Evolutionary conservation across 2,797 vertebrate genomes (phyloP), one percentile per base, ranked within the genome.

Genomic region (Catostomus latipinnis): DNA sequence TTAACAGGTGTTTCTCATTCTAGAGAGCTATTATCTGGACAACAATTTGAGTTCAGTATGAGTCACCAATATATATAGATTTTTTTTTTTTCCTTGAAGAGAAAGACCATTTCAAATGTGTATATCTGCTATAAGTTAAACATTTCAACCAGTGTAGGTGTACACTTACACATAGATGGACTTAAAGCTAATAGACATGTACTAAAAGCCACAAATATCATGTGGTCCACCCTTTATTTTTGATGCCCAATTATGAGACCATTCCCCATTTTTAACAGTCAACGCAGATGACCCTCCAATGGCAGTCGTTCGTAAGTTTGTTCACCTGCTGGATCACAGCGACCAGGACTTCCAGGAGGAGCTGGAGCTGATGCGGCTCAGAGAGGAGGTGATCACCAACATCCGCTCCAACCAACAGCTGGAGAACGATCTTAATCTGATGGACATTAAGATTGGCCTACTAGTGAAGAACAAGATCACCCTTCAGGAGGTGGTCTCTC

Each of bases 281-380:
- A 98, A 87, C 22, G 97, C 96, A 0, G 95, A 96, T 1, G 93
- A 99, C 66, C 97, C 98, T 0, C 98, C 97, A 0, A 98, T 99
- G 97, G 94, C 93, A 0, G 98, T 99, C 57, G 96, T 99, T 76
- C 94, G 98, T 70, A 99, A 99, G 87, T 99, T 99, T 67, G 98
- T 99, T 79, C 98, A 99, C 89, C 93, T 99, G 89, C 92, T 99
- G 4, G 98, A 99, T 87, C 97, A 98, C 86, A 99, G 97, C 2
- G 98, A 99, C 88, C 98, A 99, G 91, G 98, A 99, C 90, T 99
- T 99, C 88, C 98, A 99, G 90, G 98, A 99, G 89, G 98, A 99
- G 81, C 86, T 99, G 74, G 98, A 99, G 11, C 92, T 98, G 69
- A 98, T 99, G 98, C 94, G 94, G 53, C 92, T 98, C 69, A 93